Base-by-base conservation (phyloP, 2,113 vertebrate genomes). In the Rhombomys opimus region DNA sequence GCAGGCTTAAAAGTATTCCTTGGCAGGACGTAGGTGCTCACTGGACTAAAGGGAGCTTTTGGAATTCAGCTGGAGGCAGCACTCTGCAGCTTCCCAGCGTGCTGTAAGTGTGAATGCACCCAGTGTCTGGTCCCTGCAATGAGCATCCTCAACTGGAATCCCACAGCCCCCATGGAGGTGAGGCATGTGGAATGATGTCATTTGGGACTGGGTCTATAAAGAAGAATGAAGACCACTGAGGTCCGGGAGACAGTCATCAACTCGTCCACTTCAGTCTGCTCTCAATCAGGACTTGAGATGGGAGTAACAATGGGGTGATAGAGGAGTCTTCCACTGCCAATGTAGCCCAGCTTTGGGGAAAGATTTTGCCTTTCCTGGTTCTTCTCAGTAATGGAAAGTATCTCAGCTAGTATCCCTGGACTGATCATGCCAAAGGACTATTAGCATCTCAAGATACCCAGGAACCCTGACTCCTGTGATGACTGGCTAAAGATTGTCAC, bases 251-350 rank as follows among this genome's bases (percentile, higher is more conserved):
- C 22, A 38, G 38, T 1, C 0, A 25, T 81, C 15, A 2, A 9
- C 46, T 27, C 17, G 23, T 25, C 14, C 23, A 63, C 38, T 11
- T 32, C 59, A 14, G 9, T 23, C 65, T 50, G 70, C 68, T 65
- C 32, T 88, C 25, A 6, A 14, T 18, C 20, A 59, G 75, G 59
- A 57, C 61, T n/a, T 20, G 22, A 9, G 72, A 35, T 54, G 18
- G 8, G n/a, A 1, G 14, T 76, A 7, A 35, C 23, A 2, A 10
- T 2, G 4, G n/a, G 5, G 15, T 1, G 46, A 3, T 68, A 20
- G 65, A 38, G n/a, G 35, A 46, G 15, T 1, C 17, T 2, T 81
- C 12, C 50, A 11, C 8, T 11, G n/a, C n/a, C 73, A 7, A n/a
- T 7, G 35, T 25, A 61, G 23, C n/a, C 68, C n/a, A 82, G 89